Base-by-base conservation (phyloP, 1,140 invertebrate species). In the Daktulosphaira vitifoliae region DNA sequence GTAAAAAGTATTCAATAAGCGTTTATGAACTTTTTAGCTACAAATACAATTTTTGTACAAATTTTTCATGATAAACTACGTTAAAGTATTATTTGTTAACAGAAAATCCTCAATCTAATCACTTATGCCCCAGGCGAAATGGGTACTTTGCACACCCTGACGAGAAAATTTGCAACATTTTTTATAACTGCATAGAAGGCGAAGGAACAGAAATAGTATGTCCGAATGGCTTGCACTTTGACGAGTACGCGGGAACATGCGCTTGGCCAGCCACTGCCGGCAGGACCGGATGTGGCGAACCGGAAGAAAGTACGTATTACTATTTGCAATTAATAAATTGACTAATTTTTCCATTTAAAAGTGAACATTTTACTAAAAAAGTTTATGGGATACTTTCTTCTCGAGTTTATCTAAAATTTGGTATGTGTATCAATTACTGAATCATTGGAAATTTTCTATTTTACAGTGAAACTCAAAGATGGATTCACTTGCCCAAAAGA, bases 71-170 rank as follows among this genome's bases (percentile, higher is more conserved):
- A n/a, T n/a, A n/a, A n/a, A n/a, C n/a, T n/a, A n/a, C n/a, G n/a
- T n/a, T n/a, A n/a, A n/a, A n/a, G n/a, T n/a, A n/a, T n/a, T n/a
- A n/a, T n/a, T n/a, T n/a, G n/a, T 66, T 75, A 74, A 51, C 76
- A 90, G 89, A 92, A 74, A 81, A 84, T 42, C 84, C 89, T 26
- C 83, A 86, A 70, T 79, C 84, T 4, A 86, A 77, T 70, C 77
- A 79, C 66, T 79, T 82, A 53, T 94, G 90, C 71, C 89, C 89
- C 5, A 80, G 90, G 66, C 81, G 81, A 70, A 92, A 92, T 73
- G 90, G 90, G 6, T 90, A 91, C 81, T 93, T 91, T 76, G 84
- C 88, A 2, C 88, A 94, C 78, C 88, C 88, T 3, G 87, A 92
- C 69, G 75, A 84, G 11, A 74, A 81, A 2, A 80, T 89, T 3